These are phyloP conservation scores for Chymomyza amoena DNA, from an alignment of 2,888 invertebrate species.

Conservation along the genomic window DNA sequence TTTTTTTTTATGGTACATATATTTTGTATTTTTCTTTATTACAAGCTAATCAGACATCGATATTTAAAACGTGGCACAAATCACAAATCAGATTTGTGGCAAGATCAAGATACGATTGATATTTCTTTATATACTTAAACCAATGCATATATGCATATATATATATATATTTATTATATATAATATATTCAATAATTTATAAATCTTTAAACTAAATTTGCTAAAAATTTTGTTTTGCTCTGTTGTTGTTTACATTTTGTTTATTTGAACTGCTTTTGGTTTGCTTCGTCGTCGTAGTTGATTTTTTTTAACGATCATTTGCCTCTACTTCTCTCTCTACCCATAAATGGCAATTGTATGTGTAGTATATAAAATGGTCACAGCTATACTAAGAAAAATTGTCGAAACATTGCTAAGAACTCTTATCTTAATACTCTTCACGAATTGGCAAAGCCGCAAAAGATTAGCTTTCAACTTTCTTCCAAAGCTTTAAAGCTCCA, in stretches of 20 bases:
- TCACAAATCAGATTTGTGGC: slow-evolving; percentile 71
- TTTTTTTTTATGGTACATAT: background rate
- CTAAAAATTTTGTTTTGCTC: slow-evolving; percentile 54
- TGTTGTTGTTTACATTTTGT: slow-evolving; percentile 25
- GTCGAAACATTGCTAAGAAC: background rate
- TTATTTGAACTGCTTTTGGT: slow-evolving; percentile 70
- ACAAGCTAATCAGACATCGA: slow-evolving; percentile 73
- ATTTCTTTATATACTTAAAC: slow-evolving; percentile 27
- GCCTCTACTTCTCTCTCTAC: background rate
- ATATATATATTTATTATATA: background rate
- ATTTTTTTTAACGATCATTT: background rate
- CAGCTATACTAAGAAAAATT: background rate
- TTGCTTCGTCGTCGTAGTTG: slow-evolving; percentile 56
- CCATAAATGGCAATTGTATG: background rate
- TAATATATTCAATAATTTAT: slow-evolving; percentile 49
- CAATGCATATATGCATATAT: slow-evolving; percentile 32
- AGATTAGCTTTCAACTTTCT: no score
- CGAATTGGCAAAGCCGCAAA: background rate
- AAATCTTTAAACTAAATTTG: slow-evolving; percentile 66
- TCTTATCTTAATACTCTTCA: background rate
- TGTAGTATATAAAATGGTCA: background rate
- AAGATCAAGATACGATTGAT: slow-evolving; percentile 70
- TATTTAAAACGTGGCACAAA: slow-evolving; percentile 72
- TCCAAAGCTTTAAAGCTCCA: no score
- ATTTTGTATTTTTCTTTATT: slow-evolving; percentile 38